These are phyloP conservation scores for Microchirus variegatus DNA, from an alignment of 2,797 vertebrate species.

Conservation along the genomic window DNA sequence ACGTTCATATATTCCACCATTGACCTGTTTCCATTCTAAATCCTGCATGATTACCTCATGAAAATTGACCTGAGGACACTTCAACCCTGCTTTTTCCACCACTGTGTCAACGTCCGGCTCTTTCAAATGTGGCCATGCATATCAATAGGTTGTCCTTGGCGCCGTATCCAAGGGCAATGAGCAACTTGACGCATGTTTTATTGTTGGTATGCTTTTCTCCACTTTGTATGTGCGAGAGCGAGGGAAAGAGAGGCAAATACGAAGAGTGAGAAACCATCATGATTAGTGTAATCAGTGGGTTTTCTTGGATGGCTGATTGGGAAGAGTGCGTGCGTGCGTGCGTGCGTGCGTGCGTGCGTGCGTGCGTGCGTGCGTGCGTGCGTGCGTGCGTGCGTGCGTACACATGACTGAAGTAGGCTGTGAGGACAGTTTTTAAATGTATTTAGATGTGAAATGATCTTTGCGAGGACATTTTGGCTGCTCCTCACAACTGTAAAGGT, in stretches of 20 bases:
- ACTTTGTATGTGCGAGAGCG: conserved; percentile 1
- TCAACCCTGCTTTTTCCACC: conserved; percentile 25
- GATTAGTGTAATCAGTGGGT: conserved; percentile 27
- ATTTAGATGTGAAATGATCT: no score
- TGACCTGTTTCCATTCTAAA: conserved; percentile 24
- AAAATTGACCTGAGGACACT: conserved; percentile 38
- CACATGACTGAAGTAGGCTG: neutral
- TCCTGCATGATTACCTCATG: conserved; percentile 52
- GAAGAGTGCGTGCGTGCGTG: conserved; percentile 1
- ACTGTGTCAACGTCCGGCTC: conserved; percentile 50
- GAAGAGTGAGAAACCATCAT: neutral
- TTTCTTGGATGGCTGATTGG: conserved; percentile 23
- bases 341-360: no score
- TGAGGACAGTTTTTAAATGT: no score
- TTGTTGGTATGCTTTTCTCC: conserved; percentile 41
- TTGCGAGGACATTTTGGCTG: no score
- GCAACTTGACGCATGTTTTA: conserved; percentile 36
- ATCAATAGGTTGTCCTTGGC: conserved; percentile 43
- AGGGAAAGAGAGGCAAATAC: neutral
- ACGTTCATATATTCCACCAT: neutral
- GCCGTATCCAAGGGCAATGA: conserved; percentile 42
- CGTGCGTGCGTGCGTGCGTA: neutral
- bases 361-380: no score
- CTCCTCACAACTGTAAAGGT: no score
- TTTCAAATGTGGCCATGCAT: conserved; percentile 45